phyloP scores from a whole-genome alignment of 2,113 vertebrate genomes.

The Bambusicola thoracicus region DNA sequence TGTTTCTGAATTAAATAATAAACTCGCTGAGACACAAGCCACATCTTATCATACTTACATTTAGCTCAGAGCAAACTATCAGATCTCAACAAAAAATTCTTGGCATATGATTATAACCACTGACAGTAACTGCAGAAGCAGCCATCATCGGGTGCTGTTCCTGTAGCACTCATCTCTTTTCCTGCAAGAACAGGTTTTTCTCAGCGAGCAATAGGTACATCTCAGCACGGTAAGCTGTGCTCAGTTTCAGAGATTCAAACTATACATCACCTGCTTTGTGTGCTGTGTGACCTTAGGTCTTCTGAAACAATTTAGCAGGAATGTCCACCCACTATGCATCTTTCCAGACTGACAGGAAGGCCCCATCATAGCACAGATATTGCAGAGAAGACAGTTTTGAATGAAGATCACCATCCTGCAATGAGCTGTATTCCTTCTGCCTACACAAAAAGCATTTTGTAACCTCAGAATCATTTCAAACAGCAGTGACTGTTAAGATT shows the following conservation, averaged over 20 bases:
- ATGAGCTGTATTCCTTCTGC: neutral
- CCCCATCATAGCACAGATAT: neutral
- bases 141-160: neutral
- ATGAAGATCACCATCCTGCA: neutral
- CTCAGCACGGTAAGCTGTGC: neutral
- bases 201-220: neutral
- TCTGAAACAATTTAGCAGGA: neutral
- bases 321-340: neutral
- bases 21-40: neutral
- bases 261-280: neutral
- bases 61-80: neutral
- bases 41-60: neutral
- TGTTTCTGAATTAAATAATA: neutral
- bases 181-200: neutral
- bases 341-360: neutral
- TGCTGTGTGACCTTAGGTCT: neutral
- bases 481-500: neutral
- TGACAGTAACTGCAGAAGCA: neutral
- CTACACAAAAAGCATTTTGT: rapidly evolving
- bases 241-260: neutral
- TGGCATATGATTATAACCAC: neutral
- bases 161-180: neutral
- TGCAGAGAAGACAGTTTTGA: neutral
- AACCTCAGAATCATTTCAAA: neutral
- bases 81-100: neutral